phyloP scores from a whole-genome alignment of 1,140 invertebrate species.

The Zelostemma sp. region DNA sequence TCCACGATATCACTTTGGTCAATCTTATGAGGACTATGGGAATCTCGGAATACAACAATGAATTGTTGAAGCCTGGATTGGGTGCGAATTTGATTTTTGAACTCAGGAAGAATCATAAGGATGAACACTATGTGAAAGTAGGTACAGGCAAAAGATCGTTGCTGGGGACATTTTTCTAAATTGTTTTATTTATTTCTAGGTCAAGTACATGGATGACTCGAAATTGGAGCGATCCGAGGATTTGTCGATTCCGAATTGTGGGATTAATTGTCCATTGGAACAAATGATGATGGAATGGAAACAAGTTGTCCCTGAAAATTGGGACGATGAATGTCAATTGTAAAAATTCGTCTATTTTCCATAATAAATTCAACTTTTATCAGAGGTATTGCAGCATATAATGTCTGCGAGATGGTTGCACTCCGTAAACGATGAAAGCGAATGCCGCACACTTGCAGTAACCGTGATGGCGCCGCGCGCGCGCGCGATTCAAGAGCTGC shows the following conservation, averaged over 20 bases:
- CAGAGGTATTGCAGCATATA: no score
- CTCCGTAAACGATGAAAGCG: no score
- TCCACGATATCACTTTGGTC: slow-evolving; percentile 82
- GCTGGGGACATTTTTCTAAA: no score
- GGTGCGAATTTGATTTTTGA: slow-evolving; percentile 79
- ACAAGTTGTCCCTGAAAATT: slow-evolving; percentile 69
- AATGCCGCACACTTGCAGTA: no score
- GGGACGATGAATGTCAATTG: slow-evolving; percentile 68
- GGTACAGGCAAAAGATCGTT: slow-evolving; percentile 44
- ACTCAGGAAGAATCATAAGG: slow-evolving; percentile 36
- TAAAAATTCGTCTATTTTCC: not conserved
- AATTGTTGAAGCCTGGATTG: slow-evolving; percentile 77
- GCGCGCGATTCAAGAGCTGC: slow-evolving; percentile 42
- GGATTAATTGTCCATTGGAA: slow-evolving; percentile 64
- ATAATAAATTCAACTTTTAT: not conserved
- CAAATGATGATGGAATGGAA: slow-evolving; percentile 63
- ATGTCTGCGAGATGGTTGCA: no score
- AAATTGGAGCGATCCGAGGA: slow-evolving; percentile 46
- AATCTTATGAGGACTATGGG: slow-evolving; percentile 78
- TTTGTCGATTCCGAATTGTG: slow-evolving; percentile 69
- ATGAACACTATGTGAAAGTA: slow-evolving; percentile 60
- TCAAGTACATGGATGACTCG: slow-evolving; percentile 28
- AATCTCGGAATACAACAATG: slow-evolving; percentile 66
- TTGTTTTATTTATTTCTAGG: not conserved
- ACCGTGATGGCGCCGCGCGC: no score